A percentile compares a stretch with the other conserved stretches of the same genome.
phyloP scores from a whole-genome alignment of 2,113 vertebrate species.

The Mobula hypostoma region DNA sequence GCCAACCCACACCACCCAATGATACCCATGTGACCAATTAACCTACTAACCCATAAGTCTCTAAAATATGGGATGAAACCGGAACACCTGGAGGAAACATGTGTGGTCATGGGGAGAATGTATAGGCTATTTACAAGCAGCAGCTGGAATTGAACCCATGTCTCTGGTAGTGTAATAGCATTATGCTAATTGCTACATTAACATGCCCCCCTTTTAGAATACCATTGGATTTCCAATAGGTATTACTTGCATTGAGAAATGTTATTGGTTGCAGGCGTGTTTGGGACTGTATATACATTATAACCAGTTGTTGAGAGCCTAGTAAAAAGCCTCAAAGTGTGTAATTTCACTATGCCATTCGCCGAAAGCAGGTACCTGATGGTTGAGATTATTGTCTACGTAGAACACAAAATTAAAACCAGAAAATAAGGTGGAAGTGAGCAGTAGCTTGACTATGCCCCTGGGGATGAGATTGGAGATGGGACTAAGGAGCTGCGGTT shows the following conservation, averaged over 20 bases:
- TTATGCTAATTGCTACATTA: too few species aligned
- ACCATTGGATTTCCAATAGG: neutral
- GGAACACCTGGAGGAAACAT: too few species aligned
- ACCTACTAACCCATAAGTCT: too few species aligned
- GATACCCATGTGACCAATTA: too few species aligned
- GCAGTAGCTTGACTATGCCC: neutral
- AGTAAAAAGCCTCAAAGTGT: neutral
- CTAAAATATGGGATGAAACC: too few species aligned
- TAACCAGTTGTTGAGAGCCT: neutral
- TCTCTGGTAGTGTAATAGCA: too few species aligned
- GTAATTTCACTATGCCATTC: neutral
- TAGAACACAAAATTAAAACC: neutral
- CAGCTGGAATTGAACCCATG: too few species aligned
- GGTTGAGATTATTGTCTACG: neutral
- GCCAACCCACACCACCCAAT: too few species aligned
- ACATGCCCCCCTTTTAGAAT: neutral
- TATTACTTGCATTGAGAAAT: neutral
- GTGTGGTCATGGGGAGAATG: too few species aligned
- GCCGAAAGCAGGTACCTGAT: neutral
- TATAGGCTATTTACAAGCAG: too few species aligned
- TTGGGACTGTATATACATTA: neutral
- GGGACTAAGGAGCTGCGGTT: too few species aligned
- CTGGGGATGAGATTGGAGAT: too few species aligned
- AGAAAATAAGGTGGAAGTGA: neutral
- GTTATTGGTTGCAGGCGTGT: neutral